phyloP scores from a whole-genome alignment of 2,113 vertebrate species.

The Chloropsis cyanopogon region DNA sequence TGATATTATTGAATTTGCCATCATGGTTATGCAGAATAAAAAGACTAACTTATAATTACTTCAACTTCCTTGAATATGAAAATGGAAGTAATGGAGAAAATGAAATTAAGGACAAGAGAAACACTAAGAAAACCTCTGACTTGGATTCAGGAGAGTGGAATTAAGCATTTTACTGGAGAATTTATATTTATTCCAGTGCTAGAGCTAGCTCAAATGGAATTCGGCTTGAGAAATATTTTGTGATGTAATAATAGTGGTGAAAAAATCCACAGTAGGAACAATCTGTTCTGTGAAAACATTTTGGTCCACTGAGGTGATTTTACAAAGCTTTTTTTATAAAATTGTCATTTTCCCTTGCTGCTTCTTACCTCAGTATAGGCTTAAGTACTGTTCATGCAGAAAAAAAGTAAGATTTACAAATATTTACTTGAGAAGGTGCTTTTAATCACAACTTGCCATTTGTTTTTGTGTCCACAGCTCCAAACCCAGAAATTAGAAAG shows the following conservation, averaged over 20 bases:
- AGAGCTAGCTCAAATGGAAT: neutral
- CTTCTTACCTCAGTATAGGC: neutral
- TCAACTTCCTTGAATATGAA: neutral
- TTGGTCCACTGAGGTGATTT: neutral
- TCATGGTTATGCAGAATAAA: neutral
- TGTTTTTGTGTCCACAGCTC: neutral
- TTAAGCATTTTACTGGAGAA: neutral
- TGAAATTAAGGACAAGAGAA: neutral
- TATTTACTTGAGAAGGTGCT: neutral
- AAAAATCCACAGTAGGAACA: neutral
- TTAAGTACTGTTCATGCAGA: neutral
- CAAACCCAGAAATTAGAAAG: neutral
- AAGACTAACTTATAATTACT: neutral
- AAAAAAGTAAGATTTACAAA: neutral
- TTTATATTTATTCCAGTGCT: neutral
- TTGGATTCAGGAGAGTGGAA: neutral
- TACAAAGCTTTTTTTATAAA: neutral
- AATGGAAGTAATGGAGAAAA: neutral
- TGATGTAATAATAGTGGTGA: neutral
- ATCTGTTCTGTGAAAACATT: neutral
- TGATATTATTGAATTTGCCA: neutral
- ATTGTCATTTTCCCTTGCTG: neutral
- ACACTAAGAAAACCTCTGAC: neutral
- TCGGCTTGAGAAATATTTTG: neutral
- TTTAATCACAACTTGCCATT: neutral